Evolutionary conservation across 2,888 invertebrate species (phyloP).

Genomic region (Anoncus sp.): DNA sequence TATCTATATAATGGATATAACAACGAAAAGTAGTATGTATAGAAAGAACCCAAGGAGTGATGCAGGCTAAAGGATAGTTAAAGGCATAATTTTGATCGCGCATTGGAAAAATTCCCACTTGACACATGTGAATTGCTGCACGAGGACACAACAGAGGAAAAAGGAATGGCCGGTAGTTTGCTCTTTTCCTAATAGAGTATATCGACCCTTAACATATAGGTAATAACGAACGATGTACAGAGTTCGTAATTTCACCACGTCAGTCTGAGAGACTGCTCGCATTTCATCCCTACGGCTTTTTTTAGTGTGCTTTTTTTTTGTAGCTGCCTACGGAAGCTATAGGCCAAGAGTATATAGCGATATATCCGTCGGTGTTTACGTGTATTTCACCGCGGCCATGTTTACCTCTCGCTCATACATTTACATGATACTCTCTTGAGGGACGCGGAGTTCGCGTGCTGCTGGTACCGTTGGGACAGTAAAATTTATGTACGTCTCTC

Average conservation of each 20-base stretch:
- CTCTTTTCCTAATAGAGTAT: slow-evolving; percentile 27
- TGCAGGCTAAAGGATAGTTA: neutral
- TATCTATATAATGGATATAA: neutral
- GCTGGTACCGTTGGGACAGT: slow-evolving; percentile 53
- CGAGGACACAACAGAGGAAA: neutral
- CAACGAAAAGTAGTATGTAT: neutral
- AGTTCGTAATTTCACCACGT: slow-evolving; percentile 52
- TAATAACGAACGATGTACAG: slow-evolving; percentile 27
- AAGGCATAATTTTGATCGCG: neutral
- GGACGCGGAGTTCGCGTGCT: slow-evolving; percentile 61
- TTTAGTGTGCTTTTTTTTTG: slow-evolving; percentile 40
- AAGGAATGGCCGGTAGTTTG: neutral
- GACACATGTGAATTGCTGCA: slow-evolving; percentile 1
- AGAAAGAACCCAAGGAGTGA: slow-evolving; percentile 2
- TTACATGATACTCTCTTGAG: slow-evolving; percentile 63
- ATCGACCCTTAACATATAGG: slow-evolving; percentile 28
- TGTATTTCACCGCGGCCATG: slow-evolving; percentile 57
- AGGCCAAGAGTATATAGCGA: slow-evolving; percentile 40
- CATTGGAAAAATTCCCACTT: slow-evolving; percentile 12
- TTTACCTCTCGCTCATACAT: slow-evolving; percentile 62
- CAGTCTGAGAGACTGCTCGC: slow-evolving; percentile 48
- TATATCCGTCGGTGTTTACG: slow-evolving; percentile 58
- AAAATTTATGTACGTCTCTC: slow-evolving; percentile 63
- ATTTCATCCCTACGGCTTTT: slow-evolving; percentile 43
- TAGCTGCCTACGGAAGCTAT: slow-evolving; percentile 24